Base-by-base conservation (phyloP, 2,888 invertebrate genomes). In the Eurois occulta region DNA sequence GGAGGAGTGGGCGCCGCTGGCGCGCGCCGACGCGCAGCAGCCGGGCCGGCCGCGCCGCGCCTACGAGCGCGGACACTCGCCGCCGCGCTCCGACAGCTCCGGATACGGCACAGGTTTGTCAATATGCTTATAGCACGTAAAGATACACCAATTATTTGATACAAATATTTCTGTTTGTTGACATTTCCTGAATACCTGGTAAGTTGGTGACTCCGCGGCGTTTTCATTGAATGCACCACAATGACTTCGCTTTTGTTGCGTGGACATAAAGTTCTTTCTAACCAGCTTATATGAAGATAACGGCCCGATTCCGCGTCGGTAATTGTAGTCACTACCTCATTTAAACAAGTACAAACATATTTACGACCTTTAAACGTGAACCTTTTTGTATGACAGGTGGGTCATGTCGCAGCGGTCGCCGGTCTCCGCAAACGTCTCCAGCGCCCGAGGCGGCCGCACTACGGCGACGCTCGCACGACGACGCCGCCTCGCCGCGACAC, bases 81-180 rank as follows among this genome's bases (percentile, higher is more conserved):
- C 98, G 72, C 97, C 98, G 90, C 98, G 98, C 83, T 98, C 98
- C 90, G 98, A 98, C 92, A 98, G 98, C 95, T 98, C 98, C 58
- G 98, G 98, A 7, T 98, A 98, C 92, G 98, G 98, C 78, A 98
- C 98, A 13, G 98, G 98, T 95, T 35, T 35, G 35, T 35, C 35
- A 35, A 35, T 35, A 35, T 35, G n/a, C n/a, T 35, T 4, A 35
- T 35, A 35, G 35, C 35, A 35, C 35, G 35, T 35, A 35, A 35
- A 4, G 4, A 35, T 35, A 35, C 35, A 35, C 35, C 35, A 35
- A 35, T 35, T 35, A 35, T 35, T 35, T 35, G 4, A 35, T 35
- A 35, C 2, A 4, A 35, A 35, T 35, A 4, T 35, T 35, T 2
- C 35, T 35, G 35, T 35, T 35, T 35, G 35, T 4, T 35, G 35